A percentile compares a stretch with the other conserved stretches of the same genome.
These are phyloP conservation scores for Lonchura striata DNA, from an alignment of 2,113 vertebrate genomes.

Conservation along the genomic window DNA sequence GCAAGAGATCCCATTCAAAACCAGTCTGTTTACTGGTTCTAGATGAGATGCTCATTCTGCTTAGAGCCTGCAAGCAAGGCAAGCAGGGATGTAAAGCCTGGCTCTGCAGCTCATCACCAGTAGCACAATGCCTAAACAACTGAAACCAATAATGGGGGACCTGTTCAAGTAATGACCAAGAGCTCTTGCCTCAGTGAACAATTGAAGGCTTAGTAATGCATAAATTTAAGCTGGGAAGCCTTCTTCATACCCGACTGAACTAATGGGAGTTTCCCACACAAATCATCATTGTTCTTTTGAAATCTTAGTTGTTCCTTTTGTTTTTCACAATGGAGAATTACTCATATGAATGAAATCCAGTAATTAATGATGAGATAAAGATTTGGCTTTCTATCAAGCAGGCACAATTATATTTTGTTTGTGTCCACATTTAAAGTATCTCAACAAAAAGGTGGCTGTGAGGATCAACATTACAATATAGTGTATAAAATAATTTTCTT, in stretches of 20 bases:
- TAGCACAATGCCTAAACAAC: not conserved
- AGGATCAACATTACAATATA: not conserved
- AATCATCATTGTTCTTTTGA: slow-evolving; percentile 58
- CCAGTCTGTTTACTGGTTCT: not conserved
- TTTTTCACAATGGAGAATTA: slow-evolving; percentile 55
- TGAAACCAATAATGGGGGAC: not conserved
- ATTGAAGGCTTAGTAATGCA: slow-evolving; percentile 19
- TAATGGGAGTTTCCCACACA: slow-evolving; percentile 49
- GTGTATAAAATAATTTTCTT: not conserved
- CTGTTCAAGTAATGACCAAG: slow-evolving; percentile 3
- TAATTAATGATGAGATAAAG: slow-evolving; percentile 41
- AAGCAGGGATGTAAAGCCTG: not conserved
- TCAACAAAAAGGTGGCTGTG: not conserved
- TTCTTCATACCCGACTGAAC: slow-evolving; percentile 22
- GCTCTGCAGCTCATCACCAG: not conserved
- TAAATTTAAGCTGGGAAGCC: slow-evolving; percentile 3
- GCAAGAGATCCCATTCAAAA: not conserved
- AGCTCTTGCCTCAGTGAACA: slow-evolving; percentile 46
- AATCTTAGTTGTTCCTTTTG: slow-evolving; percentile 61
- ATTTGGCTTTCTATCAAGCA: not conserved
- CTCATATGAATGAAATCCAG: slow-evolving; percentile 48
- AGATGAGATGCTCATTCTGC: not conserved
- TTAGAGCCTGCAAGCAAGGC: not conserved
- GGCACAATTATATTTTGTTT: not conserved
- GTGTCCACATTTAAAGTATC: not conserved